Evolutionary conservation across 2,888 invertebrate species (phyloP).

Genomic region (Lissocephala sabroskyi): DNA sequence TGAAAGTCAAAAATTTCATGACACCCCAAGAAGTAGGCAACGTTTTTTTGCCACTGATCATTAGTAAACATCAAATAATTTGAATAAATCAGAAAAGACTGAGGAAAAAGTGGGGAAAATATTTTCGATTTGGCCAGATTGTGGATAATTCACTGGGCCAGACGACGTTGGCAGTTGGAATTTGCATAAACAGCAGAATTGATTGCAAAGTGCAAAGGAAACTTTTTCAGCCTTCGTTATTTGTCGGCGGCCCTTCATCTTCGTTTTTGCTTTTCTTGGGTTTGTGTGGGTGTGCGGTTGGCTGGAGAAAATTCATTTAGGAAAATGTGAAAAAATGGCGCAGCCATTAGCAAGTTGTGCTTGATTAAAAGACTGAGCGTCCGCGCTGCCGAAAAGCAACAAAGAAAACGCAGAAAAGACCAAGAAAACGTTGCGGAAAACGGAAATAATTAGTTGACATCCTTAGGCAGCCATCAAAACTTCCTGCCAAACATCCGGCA

Average conservation of each 20-base stretch:
- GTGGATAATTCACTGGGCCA: too few relatives aligned
- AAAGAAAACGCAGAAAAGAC: conserved; percentile 7
- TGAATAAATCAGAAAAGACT: too few relatives aligned
- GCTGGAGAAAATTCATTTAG: conserved; percentile 3
- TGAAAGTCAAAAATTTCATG: too few relatives aligned
- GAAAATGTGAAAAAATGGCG: conserved; percentile 4
- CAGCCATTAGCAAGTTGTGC: conserved; percentile 11
- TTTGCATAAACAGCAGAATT: conserved; percentile 37
- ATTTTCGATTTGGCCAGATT: too few relatives aligned
- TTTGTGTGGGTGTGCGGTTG: neutral
- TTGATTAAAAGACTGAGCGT: neutral
- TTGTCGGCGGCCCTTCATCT: too few relatives aligned
- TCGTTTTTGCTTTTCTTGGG: conserved; percentile 1
- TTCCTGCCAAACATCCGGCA: too few relatives aligned
- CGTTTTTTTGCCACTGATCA: too few relatives aligned
- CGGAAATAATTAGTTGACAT: conserved; percentile 45
- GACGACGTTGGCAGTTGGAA: too few relatives aligned
- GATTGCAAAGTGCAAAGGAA: conserved; percentile 22
- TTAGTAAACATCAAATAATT: too few relatives aligned
- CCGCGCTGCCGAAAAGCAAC: neutral
- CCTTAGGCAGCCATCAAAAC: too few relatives aligned
- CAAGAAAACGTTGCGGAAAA: conserved; percentile 12
- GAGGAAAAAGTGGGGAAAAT: too few relatives aligned
- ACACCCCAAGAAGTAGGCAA: conserved; percentile 23
- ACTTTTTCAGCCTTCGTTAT: neutral